Percentiles rank a stretch among this genome's conserved stretches.
Conservation (phyloP, 2,888 invertebrate genomes). For the Tillus elongatus region DNA sequence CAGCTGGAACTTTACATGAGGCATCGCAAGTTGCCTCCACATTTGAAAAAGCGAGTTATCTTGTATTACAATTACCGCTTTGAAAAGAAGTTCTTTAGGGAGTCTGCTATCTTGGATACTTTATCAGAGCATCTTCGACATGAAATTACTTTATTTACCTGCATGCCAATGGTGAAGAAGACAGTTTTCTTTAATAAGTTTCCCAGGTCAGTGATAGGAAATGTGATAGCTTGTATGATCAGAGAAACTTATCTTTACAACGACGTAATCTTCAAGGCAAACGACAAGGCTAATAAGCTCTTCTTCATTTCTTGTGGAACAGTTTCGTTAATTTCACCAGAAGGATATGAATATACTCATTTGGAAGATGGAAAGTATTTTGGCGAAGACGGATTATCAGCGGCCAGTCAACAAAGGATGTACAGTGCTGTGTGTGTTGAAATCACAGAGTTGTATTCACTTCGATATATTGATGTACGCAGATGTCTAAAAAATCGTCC, state of each 20-base stretch:
- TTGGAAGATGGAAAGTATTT: not conserved
- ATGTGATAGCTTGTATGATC: not conserved
- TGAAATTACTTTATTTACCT: not conserved
- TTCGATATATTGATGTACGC: no score
- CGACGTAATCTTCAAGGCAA: not conserved
- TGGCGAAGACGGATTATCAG: not conserved
- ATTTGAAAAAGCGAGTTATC: not conserved
- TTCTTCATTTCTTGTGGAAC: not conserved
- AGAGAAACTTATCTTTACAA: not conserved
- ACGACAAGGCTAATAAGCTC: not conserved
- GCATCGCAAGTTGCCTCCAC: not conserved
- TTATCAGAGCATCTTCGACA: slow-evolving; percentile 1
- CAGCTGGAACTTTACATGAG: not conserved
- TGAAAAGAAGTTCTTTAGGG: not conserved
- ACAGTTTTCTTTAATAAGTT: not conserved
- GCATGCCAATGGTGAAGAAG: not conserved
- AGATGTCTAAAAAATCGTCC: no score
- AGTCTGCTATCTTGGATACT: not conserved
- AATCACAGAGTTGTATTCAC: not conserved
- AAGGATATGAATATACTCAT: not conserved
- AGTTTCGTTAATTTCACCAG: not conserved
- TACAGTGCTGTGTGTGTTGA: not conserved
- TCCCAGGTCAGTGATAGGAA: not conserved
- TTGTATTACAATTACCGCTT: not conserved
- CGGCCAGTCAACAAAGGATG: not conserved